A percentile compares a stretch with the other conserved stretches of the same genome.
These are phyloP conservation scores for Parapristionchus giblindavisi DNA, from an alignment of 2,888 invertebrate genomes.

Conservation along the genomic window DNA sequence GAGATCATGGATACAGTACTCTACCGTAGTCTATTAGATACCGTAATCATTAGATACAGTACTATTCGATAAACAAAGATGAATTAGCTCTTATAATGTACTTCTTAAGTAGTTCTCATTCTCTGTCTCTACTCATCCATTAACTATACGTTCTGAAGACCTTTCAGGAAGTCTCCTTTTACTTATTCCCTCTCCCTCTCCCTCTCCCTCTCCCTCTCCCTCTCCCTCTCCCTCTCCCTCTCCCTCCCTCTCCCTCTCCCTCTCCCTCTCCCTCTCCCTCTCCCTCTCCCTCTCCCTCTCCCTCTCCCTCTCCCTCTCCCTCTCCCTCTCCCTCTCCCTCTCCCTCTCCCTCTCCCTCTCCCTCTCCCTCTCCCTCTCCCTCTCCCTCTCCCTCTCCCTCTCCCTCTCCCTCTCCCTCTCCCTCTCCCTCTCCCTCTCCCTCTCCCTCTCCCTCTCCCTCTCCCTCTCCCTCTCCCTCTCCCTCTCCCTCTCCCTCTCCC, in stretches of 20 bases:
- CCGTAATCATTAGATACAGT: too few relatives aligned
- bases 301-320: background rate
- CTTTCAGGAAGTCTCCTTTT: too few relatives aligned
- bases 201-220: conserved; percentile 1
- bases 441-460: background rate
- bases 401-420: background rate
- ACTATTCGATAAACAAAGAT: too few relatives aligned
- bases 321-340: background rate
- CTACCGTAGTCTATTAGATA: too few relatives aligned
- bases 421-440: background rate
- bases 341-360: conserved; percentile 5
- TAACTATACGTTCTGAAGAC: too few relatives aligned
- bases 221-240: conserved; percentile 9
- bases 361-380: conserved; percentile 19
- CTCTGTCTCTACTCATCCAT: too few relatives aligned
- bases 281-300: background rate
- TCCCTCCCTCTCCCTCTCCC: background rate
- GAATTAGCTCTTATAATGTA: too few relatives aligned
- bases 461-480: background rate
- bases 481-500: background rate
- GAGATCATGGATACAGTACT: too few relatives aligned
- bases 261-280: background rate
- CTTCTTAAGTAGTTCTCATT: too few relatives aligned
- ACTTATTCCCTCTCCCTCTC: too few relatives aligned
- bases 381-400: background rate